phyloP scores from a whole-genome alignment of 1,140 invertebrate genomes.

The Tetramorium alpestre region DNA sequence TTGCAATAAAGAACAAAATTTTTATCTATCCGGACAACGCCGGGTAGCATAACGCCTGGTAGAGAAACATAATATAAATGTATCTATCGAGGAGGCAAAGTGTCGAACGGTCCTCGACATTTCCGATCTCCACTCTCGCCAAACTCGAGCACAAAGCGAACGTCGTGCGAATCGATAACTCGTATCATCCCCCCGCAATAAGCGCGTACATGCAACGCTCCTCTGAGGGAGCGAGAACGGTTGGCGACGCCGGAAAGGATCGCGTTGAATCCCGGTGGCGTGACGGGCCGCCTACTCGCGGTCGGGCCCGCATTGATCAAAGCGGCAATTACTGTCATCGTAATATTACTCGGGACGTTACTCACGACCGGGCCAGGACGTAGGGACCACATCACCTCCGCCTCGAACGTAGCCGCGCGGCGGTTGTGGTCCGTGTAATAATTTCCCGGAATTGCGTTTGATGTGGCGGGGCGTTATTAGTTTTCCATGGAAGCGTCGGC shows the following conservation, averaged over 20 bases:
- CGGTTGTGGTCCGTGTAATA: conserved; percentile 70
- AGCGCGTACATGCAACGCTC: conserved; percentile 31
- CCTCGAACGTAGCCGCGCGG: conserved; percentile 63
- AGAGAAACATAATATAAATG: not conserved
- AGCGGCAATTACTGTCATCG: conserved; percentile 84
- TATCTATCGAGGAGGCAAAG: not conserved
- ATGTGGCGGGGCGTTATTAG: conserved; percentile 77
- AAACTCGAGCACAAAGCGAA: conserved; percentile 26
- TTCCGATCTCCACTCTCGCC: conserved; percentile 8
- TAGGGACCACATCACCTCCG: conserved; percentile 42
- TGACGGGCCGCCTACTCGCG: conserved; percentile 77
- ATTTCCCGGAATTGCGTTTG: conserved; percentile 79
- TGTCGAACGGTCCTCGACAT: conserved; percentile 21
- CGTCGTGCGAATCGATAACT: conserved; percentile 38
- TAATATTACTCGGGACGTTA: conserved; percentile 83
- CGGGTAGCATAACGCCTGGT: not conserved
- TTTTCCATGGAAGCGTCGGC: conserved; percentile 74
- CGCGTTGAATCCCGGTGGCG: conserved; percentile 70
- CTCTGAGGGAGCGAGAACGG: conserved; percentile 19
- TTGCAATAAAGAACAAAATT: no score
- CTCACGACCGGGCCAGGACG: conserved; percentile 65
- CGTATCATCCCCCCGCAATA: conserved; percentile 50
- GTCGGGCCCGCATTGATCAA: conserved; percentile 82
- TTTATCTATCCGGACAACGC: no score
- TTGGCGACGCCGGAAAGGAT: conserved; percentile 67